Evolutionary conservation across 2,113 vertebrate species (phyloP), one percentile per base, ranked within the genome.

Genomic region (Willisornis vidua): DNA sequence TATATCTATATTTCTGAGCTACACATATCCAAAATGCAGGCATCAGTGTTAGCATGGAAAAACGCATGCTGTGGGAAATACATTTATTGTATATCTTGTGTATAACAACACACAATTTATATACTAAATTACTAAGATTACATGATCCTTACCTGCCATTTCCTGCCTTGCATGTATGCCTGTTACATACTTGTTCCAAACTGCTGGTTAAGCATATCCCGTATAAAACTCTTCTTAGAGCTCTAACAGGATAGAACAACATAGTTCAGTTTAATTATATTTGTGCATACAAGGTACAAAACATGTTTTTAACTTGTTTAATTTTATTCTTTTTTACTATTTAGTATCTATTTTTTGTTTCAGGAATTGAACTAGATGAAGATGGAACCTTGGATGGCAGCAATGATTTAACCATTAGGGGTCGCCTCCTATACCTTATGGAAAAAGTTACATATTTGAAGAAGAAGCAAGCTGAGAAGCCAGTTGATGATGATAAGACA

Each of bases 401-500:
- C 62, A 98, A 76, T 85, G 99, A 99, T 90, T 98, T 99, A 96
- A 99, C 99, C 24, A 98, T 99, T 91, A 97, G 98, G 84, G 99
- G 99, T 26, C 98, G 99, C 6, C 98, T 99, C 61, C 95, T 99
- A 39, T 98, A 98, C 25, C 96, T 99, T 87, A 98, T 99, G 87
- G 99, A 99, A 97, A 99, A 99, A 93, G 98, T 99, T 94, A 97
- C 98, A 2, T 98, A 98, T 84, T 94, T 99, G 52, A 99, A 99
- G 98, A 99, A 98, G 93, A 99, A 98, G 88, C 98, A 99, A 96
- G 77, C 96, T 14, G 98, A 98, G 84, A 97, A 98, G 46, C 98
- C 98, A 14, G 81, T 98, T 86, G 98, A 98, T 63, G 98, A 98
- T 94, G 95, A 97, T 73, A 98, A 97, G 85, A 98, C 99, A 79